Evolutionary conservation across 92 coral and sea anemone species (phyloP).

Genomic region (Palythoa grandis): DNA sequence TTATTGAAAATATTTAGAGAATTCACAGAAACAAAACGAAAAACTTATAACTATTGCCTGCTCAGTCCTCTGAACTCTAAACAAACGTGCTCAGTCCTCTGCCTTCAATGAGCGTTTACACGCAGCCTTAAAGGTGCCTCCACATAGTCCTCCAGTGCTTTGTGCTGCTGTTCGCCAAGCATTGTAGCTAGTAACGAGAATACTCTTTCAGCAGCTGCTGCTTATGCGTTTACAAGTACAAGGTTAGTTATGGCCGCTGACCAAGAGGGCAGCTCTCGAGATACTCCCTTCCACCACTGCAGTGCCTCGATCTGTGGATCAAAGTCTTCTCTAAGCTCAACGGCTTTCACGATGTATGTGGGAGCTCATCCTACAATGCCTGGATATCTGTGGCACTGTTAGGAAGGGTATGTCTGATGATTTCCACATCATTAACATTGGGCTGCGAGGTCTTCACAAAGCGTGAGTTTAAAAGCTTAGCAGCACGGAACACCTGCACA

Average conservation of each 20-base stretch:
- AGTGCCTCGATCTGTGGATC: constrained; percentile 32
- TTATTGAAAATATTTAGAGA: too few species aligned
- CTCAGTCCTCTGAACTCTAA: too few species aligned
- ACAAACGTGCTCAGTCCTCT: too few species aligned
- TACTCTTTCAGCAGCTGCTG: constrained; percentile 53
- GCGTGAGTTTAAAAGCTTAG: constrained; percentile 46
- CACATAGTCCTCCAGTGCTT: too few species aligned
- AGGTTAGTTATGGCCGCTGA: constrained; percentile 48
- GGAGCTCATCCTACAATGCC: constrained; percentile 53
- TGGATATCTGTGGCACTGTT: constrained; percentile 42
- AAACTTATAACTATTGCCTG: too few species aligned
- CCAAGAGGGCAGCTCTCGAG: constrained; percentile 47
- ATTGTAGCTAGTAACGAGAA: constrained; percentile 31
- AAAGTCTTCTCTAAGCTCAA: constrained; percentile 35
- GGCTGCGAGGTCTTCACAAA: constrained; percentile 46
- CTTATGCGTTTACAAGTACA: constrained; percentile 48
- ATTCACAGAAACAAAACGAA: too few species aligned
- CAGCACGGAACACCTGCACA: constrained; percentile 46
- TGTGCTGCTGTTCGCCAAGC: too few species aligned
- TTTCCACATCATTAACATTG: constrained; percentile 16
- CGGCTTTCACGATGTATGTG: constrained; percentile 50
- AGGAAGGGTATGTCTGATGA: constrained; percentile 26
- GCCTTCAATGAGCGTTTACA: too few species aligned
- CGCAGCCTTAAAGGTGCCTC: too few species aligned
- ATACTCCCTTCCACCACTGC: background rate